Conservation (phyloP, 2,797 vertebrate genomes). For the Gymnoscopelus braueri region DNA sequence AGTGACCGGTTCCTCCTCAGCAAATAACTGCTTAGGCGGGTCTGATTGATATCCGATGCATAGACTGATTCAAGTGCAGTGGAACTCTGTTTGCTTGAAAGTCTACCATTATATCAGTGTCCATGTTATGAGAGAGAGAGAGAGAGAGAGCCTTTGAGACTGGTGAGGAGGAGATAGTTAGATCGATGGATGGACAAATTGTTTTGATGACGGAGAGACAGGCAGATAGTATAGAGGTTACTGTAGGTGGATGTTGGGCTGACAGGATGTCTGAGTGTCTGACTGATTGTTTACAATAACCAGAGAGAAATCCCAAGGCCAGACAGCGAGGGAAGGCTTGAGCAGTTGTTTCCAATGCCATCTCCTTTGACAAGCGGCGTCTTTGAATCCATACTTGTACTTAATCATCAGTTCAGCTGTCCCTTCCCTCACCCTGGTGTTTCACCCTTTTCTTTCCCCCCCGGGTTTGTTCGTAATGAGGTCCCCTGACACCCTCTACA, state of each 20-base stretch:
- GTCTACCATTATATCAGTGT: too few relatives aligned
- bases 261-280: not conserved
- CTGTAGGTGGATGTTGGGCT: not conserved
- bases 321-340: not conserved
- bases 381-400: conserved; percentile 45
- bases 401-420: conserved; percentile 33
- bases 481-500: conserved; percentile 54
- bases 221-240: not conserved
- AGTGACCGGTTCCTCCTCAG: too few relatives aligned
- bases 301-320: not conserved
- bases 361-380: conserved; percentile 22
- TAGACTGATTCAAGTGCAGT: too few relatives aligned
- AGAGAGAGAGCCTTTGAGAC: not conserved
- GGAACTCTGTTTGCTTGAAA: too few relatives aligned
- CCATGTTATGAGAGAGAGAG: too few relatives aligned
- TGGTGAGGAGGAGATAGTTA: not conserved
- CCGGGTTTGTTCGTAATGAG: conserved; percentile 60
- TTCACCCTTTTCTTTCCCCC: conserved; percentile 35
- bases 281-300: conserved; percentile 10
- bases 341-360: conserved; percentile 25
- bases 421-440: conserved; percentile 44
- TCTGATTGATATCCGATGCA: too few relatives aligned
- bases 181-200: not conserved
- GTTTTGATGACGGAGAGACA: not conserved
- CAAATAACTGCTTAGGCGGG: too few relatives aligned